Evolutionary conservation across 2,113 vertebrate species (phyloP), one percentile per base, ranked within the genome.

Genomic region (Podilymbus podiceps): DNA sequence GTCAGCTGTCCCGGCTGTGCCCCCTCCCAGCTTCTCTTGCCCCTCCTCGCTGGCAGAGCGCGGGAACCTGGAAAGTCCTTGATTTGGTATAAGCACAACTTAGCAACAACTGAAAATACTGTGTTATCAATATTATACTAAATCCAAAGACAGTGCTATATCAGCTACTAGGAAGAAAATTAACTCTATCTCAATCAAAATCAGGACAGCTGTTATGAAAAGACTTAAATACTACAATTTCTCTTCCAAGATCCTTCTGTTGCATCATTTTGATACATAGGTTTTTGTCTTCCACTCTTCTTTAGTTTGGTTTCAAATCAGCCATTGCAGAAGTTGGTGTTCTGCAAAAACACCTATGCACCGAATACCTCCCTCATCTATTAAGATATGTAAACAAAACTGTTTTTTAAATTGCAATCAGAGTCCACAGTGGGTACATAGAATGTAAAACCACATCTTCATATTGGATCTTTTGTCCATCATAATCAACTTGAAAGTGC

Each of bases 211-310:
- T 95, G 38, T 7, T 75, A 92, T 86, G 47, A 73, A 85, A 77
- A 94, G 23, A 90, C 87, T 87, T 89, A 94, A 96, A 49, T 88
- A 73, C 55, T 92, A 22, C 46, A 95, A 73, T 97, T 97, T 97
- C n/a, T 19, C 10, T 60, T 86, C 50, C 22, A n/a, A 92, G 64
- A 90, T 97, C 55, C 89, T 88, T 80, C 44, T 96, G 35, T 78
- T 92, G 63, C 72, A 31, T 83, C n/a, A 31, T 85, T 98, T 81
- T 53, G 91, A 83, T 35, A 71, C 22, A 20, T 19, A 24, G 1
- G 7, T 27, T 89, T 90, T 85, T 25, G 1, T 81, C 27, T 90
- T 94, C 33, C 28, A 46, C 7, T 4, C 5, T 75, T 80, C 38
- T 78, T 47, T 28, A 23, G 5, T 62, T 93, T 91, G 27, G 33